Evolutionary conservation across 2,888 invertebrate species (phyloP), one percentile per base, ranked within the genome.

Genomic region (Heteromyza rotundicornis): DNA sequence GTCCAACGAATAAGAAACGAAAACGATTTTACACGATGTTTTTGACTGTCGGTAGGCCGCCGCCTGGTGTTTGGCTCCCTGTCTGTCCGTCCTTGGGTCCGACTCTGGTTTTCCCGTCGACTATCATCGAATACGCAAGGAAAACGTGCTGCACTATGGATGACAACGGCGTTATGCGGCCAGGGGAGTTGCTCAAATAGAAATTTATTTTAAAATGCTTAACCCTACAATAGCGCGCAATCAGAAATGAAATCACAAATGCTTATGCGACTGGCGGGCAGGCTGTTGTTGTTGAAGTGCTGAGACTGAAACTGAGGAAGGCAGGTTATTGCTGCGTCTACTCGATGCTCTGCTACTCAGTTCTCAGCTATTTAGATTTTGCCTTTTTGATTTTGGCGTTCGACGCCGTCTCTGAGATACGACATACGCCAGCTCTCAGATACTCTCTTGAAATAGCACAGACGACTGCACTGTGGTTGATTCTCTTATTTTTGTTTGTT

Each of bases 161-260:
- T 19, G 47, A 5, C 47, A n/a, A n/a, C 47, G 47, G n/a, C 40
- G n/a, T 17, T 19, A 20, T 47, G 47, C 47, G 47, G 17, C 47
- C 47, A 47, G 47, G 47, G 47, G 16, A 3, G 51, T 59, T 56
- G 59, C 59, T 57, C 63, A 58, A 67, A 70, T 67, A 67, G 61
- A 66, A 68, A 70, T 68, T 65, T 68, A 70, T 66, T 68, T 68
- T 60, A 68, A 68, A 67, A 59, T 50, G 49, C 63, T 70, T 67
- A 70, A 70, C 65, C 67, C 68, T 67, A 66, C 62, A 64, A 55
- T 59, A 23, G 22, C 50, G 44, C 35, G 35, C 52, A 52, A 51
- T 22, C 40, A 40, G 40, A 7, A 14, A 40, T 19, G 16, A 23
- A 57, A 55, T 47, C 63, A 57, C 59, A 63, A 67, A 63, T 64